Conservation (phyloP, 2,113 vertebrate species). For the Thalassarche chlororhynchos region DNA sequence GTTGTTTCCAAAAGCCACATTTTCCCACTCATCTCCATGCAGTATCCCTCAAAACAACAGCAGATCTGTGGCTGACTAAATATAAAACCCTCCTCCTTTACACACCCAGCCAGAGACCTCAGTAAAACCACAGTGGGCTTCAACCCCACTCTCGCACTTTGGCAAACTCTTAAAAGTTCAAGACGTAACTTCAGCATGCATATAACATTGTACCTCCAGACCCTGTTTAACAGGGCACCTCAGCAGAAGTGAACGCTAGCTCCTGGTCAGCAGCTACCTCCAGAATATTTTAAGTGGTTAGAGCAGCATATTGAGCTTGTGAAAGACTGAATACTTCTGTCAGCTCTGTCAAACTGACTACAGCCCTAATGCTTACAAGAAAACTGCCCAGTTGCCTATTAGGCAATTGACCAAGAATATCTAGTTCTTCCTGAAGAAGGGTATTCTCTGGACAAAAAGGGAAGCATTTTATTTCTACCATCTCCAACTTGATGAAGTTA, state of each 20-base stretch:
- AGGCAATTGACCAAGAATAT: background rate
- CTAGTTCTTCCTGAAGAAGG: background rate
- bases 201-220: background rate
- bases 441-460: background rate
- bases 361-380: background rate
- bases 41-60: background rate
- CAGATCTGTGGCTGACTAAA: background rate
- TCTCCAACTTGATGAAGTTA: background rate
- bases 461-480: background rate
- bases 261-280: background rate
- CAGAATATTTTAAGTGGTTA: background rate
- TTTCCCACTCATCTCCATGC: background rate
- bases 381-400: background rate
- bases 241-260: background rate
- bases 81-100: background rate
- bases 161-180: background rate
- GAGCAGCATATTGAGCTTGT: background rate
- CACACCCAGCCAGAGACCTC: background rate
- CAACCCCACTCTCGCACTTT: background rate
- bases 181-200: accelerated
- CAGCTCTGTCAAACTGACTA: background rate
- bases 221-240: background rate
- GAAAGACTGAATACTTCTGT: background rate
- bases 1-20: background rate
- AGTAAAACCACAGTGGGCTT: background rate